These are phyloP conservation scores for Carassius gibelio DNA, from an alignment of 2,113 vertebrate genomes.

Conservation along the genomic window DNA sequence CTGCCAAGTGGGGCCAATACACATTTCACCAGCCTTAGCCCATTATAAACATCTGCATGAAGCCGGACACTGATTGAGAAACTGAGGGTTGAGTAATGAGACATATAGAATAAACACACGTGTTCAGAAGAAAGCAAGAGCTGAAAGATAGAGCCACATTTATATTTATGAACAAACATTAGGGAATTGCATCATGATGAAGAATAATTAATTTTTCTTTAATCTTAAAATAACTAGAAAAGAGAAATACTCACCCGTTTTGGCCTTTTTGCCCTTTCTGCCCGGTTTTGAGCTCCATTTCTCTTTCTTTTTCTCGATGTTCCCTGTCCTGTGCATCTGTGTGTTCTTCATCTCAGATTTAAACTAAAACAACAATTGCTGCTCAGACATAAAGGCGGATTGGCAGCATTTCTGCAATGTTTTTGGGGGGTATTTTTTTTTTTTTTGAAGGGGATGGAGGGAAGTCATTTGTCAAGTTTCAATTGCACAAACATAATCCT, in stretches of 20 bases:
- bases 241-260: slow-evolving; percentile 37
- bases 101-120: slow-evolving; percentile 24
- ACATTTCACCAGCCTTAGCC: neutral
- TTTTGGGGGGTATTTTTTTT: slow-evolving; percentile 35
- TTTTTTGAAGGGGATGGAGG: slow-evolving; percentile 41
- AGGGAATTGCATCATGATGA: neutral
- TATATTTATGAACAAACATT: neutral
- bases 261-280: slow-evolving; percentile 16
- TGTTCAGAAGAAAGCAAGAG: neutral
- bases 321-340: slow-evolving; percentile 40
- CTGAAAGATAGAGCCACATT: neutral
- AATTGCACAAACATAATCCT: slow-evolving; percentile 68
- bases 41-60: slow-evolving; percentile 42
- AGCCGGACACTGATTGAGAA: slow-evolving; percentile 1
- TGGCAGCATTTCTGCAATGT: slow-evolving; percentile 47
- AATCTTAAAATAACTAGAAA: neutral
- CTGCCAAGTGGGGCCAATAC: neutral
- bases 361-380: slow-evolving; percentile 45
- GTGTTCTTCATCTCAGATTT: slow-evolving; percentile 45
- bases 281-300: slow-evolving; percentile 24
- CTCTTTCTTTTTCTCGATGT: slow-evolving; percentile 39
- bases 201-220: neutral
- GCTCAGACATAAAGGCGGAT: slow-evolving; percentile 49
- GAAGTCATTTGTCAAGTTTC: slow-evolving; percentile 65
- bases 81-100: neutral